Evolutionary conservation across 2,113 vertebrate genomes (phyloP).

Genomic region (Podilymbus podiceps): DNA sequence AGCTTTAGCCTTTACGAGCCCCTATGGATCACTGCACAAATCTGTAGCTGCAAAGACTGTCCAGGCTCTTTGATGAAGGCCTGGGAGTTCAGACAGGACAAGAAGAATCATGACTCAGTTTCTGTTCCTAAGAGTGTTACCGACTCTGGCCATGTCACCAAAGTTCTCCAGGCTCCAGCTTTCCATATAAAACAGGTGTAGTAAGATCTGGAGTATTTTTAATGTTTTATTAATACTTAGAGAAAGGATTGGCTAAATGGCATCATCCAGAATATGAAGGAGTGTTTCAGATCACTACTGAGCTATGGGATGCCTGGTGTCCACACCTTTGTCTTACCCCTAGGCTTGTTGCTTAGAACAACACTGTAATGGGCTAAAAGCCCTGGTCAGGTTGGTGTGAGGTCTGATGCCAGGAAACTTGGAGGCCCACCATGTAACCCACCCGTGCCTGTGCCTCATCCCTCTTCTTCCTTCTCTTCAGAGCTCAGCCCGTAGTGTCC

Average conservation of each 20-base stretch:
- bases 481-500: background rate
- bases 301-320: accelerated
- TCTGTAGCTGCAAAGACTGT: slow-evolving; percentile 42
- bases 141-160: background rate
- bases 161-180: background rate
- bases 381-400: background rate
- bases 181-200: background rate
- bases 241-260: background rate
- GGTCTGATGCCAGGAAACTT: background rate
- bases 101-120: background rate
- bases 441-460: accelerated
- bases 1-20: slow-evolving; percentile 48
- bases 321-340: background rate
- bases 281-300: background rate
- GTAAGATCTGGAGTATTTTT: background rate
- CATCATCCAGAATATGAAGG: background rate
- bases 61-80: slow-evolving; percentile 24
- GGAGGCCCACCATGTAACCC: background rate
- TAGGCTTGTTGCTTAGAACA: background rate
- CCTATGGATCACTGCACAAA: background rate
- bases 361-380: background rate
- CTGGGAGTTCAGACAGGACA: slow-evolving; percentile 10
- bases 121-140: background rate
- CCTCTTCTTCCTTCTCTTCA: background rate
- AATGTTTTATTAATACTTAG: background rate